A percentile compares a stretch with the other conserved stretches of the same genome.
Conservation (phyloP, 2,888 invertebrate species). For the Acanthacorydalis orientalis region DNA sequence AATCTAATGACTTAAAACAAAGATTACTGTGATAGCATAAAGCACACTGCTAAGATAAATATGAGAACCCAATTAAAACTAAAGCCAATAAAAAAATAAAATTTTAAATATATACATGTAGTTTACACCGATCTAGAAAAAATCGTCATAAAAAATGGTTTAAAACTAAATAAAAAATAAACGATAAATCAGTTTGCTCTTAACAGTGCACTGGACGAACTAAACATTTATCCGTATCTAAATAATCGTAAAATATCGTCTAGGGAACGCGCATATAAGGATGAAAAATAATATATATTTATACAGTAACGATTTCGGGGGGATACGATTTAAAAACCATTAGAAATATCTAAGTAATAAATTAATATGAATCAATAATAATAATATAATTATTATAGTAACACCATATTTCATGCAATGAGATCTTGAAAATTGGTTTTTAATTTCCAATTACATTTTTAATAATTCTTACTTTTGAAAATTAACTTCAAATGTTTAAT, state of each 20-base stretch:
- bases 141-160: neutral
- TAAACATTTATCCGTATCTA: neutral
- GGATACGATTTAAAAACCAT: too few relatives aligned
- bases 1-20: too few relatives aligned
- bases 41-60: neutral
- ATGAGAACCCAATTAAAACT: neutral
- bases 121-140: neutral
- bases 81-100: conserved; percentile 2
- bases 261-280: too few relatives aligned
- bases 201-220: neutral
- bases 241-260: too few relatives aligned
- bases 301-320: too few relatives aligned
- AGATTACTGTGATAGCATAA: neutral
- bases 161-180: too few relatives aligned
- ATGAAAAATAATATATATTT: too few relatives aligned
- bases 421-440: conserved; percentile 30
- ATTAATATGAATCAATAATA: conserved; percentile 11
- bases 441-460: conserved; percentile 23
- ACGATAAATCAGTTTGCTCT: too few relatives aligned
- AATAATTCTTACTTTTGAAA: conserved; percentile 12
- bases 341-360: conserved; percentile 8
- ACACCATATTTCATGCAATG: conserved; percentile 21
- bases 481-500: conserved; percentile 5
- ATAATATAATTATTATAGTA: conserved; percentile 17
- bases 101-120: neutral